Evolutionary conservation across 2,797 vertebrate species (phyloP), one percentile per base, ranked within the genome.

Genomic region (Labeo calbasu): DNA sequence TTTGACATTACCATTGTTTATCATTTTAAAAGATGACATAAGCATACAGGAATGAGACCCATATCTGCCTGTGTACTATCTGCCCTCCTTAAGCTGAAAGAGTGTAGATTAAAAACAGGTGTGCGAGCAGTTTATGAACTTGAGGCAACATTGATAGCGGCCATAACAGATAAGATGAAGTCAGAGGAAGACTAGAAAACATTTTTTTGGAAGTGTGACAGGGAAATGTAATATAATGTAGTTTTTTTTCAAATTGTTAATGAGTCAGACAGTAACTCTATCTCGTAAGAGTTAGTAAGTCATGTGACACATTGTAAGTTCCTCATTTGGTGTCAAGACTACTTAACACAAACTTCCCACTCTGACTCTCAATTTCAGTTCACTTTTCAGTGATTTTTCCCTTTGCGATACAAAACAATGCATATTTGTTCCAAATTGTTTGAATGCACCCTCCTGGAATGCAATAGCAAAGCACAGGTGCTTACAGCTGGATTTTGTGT

Each of bases 121-220:
- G 72, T 85, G 51, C 48, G 51, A 46, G 57, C 32, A 15, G 1
- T 86, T 87, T 68, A 82, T 87, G 83, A 86, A 88, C 51, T 13
- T 46, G 75, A 72, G 23, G 69, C 72, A 86, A 86, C 43, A 78
- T 81, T 70, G 89, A 91, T 92, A 92, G 90, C 78, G 86, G 21
- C 73, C 32, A 10, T 77, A 68, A 66, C 25, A 85, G 88, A 93
- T 91, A 89, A 90, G 87, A 75, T 40, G 40, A 21, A 76, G 14
- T 68, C 15, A 48, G 28, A 53, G 48, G 15, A 85, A 81, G 28
- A 48, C 82, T 12, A 23, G 85, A 84, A 91, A 91, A 92, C 81
- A 83, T 88, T 91, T 88, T 17, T 50, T 50, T 48, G 53, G 19
- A 77, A 43, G 9, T 77, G 36, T 23, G n/a, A 53, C 19, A 55